Percentiles rank a stretch among this genome's conserved stretches.
phyloP scores from a whole-genome alignment of 2,797 vertebrate genomes.

The Pipistrellus kuhlii region DNA sequence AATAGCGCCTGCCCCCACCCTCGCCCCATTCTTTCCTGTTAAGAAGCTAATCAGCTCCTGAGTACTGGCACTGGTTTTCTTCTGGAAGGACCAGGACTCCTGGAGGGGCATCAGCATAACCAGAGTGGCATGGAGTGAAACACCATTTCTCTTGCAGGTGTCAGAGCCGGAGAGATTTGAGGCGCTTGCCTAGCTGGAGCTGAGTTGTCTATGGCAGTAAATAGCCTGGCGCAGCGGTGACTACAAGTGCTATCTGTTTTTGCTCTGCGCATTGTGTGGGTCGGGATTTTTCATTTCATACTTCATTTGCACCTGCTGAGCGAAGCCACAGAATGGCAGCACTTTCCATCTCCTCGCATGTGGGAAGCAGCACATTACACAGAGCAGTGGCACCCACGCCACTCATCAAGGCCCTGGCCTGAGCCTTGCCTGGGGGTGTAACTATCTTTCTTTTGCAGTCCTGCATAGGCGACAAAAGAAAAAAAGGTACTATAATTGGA shows the following conservation, averaged over 20 bases:
- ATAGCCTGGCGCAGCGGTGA: slow-evolving; percentile 81
- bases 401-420: slow-evolving; percentile 65
- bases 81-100: slow-evolving; percentile 63
- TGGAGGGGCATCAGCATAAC: slow-evolving; percentile 60
- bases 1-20: not conserved
- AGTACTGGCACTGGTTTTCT: slow-evolving; percentile 42
- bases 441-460: slow-evolving; percentile 69
- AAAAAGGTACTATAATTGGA: slow-evolving; percentile 70
- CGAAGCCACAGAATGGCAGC: slow-evolving; percentile 83
- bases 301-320: slow-evolving; percentile 88
- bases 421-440: slow-evolving; percentile 71
- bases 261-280: slow-evolving; percentile 82
- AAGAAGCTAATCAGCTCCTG: slow-evolving; percentile 56
- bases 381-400: slow-evolving; percentile 79
- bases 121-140: slow-evolving; percentile 54
- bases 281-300: slow-evolving; percentile 87
- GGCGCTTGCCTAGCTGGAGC: slow-evolving; percentile 65
- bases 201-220: slow-evolving; percentile 83
- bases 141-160: slow-evolving; percentile 64
- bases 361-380: slow-evolving; percentile 80
- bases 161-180: slow-evolving; percentile 79
- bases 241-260: slow-evolving; percentile 78
- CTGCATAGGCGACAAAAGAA: slow-evolving; percentile 72
- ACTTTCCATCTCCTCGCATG: slow-evolving; percentile 82
- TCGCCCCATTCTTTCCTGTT: slow-evolving; percentile 45